Evolutionary conservation across 2,113 vertebrate species (phyloP).

Genomic region (Loxodonta africana): DNA sequence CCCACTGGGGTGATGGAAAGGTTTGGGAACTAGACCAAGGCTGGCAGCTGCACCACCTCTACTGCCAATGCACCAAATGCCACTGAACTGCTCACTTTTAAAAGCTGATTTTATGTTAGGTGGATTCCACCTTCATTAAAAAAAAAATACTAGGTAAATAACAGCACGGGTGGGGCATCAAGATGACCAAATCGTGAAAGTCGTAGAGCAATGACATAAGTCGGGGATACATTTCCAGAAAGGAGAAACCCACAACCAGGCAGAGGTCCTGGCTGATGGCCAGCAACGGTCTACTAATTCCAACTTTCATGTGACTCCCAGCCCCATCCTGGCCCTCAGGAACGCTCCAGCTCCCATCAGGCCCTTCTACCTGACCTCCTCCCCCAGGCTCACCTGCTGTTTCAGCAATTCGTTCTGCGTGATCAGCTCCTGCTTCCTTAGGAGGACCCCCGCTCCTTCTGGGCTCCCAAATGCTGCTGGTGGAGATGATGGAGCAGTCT

Average conservation of each 20-base stretch:
- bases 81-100: background rate
- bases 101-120: background rate
- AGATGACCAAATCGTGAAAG: background rate
- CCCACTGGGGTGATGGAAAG: background rate
- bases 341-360: background rate
- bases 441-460: conserved; percentile 88
- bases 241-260: background rate
- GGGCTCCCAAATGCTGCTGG: conserved; percentile 86
- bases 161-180: background rate
- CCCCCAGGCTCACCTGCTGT: conserved; percentile 89
- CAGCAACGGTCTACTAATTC: background rate
- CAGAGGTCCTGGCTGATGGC: background rate
- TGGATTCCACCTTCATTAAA: background rate
- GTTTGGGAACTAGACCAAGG: background rate
- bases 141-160: background rate
- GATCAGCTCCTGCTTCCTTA: conserved; percentile 94
- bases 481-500: conserved; percentile 90
- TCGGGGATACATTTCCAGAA: background rate
- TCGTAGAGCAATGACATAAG: background rate
- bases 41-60: background rate
- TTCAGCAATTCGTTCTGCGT: conserved; percentile 96
- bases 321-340: background rate
- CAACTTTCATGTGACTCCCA: background rate
- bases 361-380: background rate
- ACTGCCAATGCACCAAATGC: background rate